Base-by-base conservation (phyloP, 2,113 vertebrate genomes). In the Corvus moneduloides region DNA sequence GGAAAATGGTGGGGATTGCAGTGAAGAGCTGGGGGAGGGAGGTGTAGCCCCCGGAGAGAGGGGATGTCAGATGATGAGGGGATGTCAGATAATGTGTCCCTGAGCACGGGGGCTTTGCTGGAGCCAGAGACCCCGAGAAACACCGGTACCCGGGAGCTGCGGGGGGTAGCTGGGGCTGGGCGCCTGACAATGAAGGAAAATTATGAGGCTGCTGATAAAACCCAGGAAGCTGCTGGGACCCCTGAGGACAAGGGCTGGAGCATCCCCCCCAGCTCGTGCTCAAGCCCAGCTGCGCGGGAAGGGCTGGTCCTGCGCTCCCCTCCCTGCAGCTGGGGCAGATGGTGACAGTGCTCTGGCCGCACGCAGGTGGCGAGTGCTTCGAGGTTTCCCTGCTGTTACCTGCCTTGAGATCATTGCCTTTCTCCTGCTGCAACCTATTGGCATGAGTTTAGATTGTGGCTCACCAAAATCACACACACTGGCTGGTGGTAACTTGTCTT, bases 21-120 rank as follows among this genome's bases (percentile, higher is more conserved):
- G 87, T 94, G 92, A 96, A 96, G 90, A 97, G 92, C 73, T 93
- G 87, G 94, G 84, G 97, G 83, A 96, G 96, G 94, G 94, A 88
- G 39, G 43, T 1, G 2, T 19, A 83, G 61, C 43, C 32, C n/a
- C 51, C 6, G 2, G 84, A 11, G 23, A 0, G 8, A 71, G 68
- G 48, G 74, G 73, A 58, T 33, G 26, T 63, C 4, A 17, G 81
- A 58, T 71, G 69, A 66, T 37, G 56, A 69, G 28, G 27, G 55
- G 84, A 44, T 13, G 19, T 74, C 22, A 32, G 27, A 81, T 43
- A 28, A 69, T 17, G 55, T 14, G 30, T 32, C 51, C 23, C 66
- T 35, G 56, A 39, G 52, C 39, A 51, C 2, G 0, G 35, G 26
- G 46, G 16, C 17, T 94, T 89, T 32, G 41, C 46, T 2, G 4